Evolutionary conservation across 2,797 vertebrate species (phyloP).

Genomic region (Melanogrammus aeglefinus): DNA sequence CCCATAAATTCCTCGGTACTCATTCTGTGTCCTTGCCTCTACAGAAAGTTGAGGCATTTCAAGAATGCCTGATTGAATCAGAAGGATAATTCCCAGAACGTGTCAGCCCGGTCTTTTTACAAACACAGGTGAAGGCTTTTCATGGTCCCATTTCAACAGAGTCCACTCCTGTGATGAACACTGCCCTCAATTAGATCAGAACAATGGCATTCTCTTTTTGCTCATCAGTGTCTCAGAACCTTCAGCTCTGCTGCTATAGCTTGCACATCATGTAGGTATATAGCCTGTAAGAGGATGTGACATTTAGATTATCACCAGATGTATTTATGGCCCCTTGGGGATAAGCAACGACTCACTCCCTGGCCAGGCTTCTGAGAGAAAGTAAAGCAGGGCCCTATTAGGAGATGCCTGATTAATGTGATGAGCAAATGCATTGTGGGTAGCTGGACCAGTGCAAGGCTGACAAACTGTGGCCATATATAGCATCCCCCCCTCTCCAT

Average conservation of each 20-base stretch:
- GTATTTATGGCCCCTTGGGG: conserved; percentile 46
- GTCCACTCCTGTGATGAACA: neutral
- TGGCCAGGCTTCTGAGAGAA: conserved; percentile 53
- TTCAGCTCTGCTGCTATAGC: conserved; percentile 45
- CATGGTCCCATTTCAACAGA: neutral
- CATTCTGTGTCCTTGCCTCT: conserved; percentile 40
- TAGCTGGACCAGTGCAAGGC: conserved; percentile 32
- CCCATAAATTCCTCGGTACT: conserved; percentile 43
- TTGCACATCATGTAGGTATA: conserved; percentile 35
- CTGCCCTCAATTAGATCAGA: conserved; percentile 48
- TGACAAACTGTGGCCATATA: conserved; percentile 52
- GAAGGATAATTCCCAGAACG: conserved; percentile 12
- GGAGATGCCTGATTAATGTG: conserved; percentile 53
- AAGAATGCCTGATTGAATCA: conserved; percentile 45
- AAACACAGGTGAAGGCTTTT: conserved; percentile 20
- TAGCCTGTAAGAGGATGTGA: conserved; percentile 58
- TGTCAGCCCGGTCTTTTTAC: neutral
- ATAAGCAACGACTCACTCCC: conserved; percentile 51
- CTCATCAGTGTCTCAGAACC: conserved; percentile 54
- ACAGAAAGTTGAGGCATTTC: conserved; percentile 61
- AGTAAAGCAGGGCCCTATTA: conserved; percentile 50
- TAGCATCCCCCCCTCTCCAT: conserved; percentile 49
- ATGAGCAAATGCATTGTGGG: conserved; percentile 47
- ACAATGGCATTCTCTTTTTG: conserved; percentile 54
- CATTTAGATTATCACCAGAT: conserved; percentile 65